Evolutionary conservation across 2,888 invertebrate genomes (phyloP), one percentile per base, ranked within the genome.

Genomic region (Ischnura elegans): DNA sequence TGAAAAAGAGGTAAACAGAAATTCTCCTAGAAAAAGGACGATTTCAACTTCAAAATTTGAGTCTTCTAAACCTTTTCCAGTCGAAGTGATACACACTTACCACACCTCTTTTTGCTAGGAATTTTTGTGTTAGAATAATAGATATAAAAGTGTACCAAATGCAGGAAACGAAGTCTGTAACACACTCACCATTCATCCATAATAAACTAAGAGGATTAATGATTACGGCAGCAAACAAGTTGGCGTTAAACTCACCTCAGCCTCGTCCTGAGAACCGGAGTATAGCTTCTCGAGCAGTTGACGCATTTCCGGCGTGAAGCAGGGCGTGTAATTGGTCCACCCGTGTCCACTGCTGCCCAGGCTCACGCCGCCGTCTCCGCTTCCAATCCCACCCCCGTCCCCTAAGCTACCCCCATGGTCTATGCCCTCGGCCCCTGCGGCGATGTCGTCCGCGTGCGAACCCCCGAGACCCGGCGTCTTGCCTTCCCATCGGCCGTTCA

Each of bases 261-360:
- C 96, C 94, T 97, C 96, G 19, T 96, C 96, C 93, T 96, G 96
- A 93, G 96, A 96, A 84, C 96, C 96, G n/a, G 96, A 95, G 94
- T 97, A 96, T 25, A 97, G 97, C 96, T 97, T 97, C 93, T 97
- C 96, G 94, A 98, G 96, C 0, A 98, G 96, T 16, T 97, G 96
- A 87, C 97, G 96, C 93, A 98, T 97, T 95, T 98, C 97, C 0
- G 97, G 96, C 8, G 98, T 97, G 95, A 97, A 98, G 95, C 99
- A 99, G 0, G 97, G 97, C 0, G 98, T 97, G 95, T 98, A 99
- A 96, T 98, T 98, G 2, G 98, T 98, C 97, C 98, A 98, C 2
- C 98, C 98, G 42, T 95, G 96, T 0, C 95, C 94, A 76, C 87
- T 94, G 94, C 93, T 94, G 94, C 94, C 95, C 94, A 94, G 95